phyloP scores from a whole-genome alignment of 1,140 invertebrate species.

The Magallana angulata region DNA sequence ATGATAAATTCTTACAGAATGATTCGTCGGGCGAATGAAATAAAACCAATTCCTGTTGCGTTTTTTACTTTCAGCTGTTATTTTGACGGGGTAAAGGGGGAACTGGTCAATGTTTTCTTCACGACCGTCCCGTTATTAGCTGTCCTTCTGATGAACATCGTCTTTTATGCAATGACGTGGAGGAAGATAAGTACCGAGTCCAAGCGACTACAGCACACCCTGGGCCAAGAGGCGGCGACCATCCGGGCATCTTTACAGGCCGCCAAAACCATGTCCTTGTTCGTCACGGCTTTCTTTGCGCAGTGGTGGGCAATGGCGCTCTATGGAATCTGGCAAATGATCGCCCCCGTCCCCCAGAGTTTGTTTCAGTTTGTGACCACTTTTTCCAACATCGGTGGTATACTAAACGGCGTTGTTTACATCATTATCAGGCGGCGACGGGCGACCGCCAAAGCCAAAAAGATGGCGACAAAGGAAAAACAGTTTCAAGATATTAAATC shows the following conservation, averaged over 20 bases:
- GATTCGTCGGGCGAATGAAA: no score
- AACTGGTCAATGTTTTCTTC: constrained; percentile 49
- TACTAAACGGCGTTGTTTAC: constrained; percentile 51
- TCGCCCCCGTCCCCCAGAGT: constrained; percentile 40
- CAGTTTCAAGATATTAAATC: background rate
- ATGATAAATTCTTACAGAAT: no score
- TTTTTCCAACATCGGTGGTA: constrained; percentile 56
- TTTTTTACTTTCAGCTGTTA: constrained; percentile 48
- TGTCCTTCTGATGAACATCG: constrained; percentile 41
- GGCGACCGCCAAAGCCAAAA: background rate
- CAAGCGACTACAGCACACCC: constrained; percentile 29
- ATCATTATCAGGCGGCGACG: constrained; percentile 52
- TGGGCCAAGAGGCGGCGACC: constrained; percentile 43
- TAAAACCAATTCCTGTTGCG: no score
- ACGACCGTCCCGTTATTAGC: constrained; percentile 51
- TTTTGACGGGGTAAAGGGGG: constrained; percentile 56
- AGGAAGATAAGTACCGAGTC: constrained; percentile 45
- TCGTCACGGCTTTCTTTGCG: constrained; percentile 45
- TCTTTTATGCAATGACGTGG: constrained; percentile 52
- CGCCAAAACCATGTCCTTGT: constrained; percentile 50
- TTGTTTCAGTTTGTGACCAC: constrained; percentile 56
- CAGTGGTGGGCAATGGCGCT: constrained; percentile 54
- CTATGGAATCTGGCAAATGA: constrained; percentile 50
- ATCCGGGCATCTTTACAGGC: constrained; percentile 46
- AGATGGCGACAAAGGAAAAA: background rate